phyloP scores from a whole-genome alignment of 2,888 invertebrate species.

The Salpingus planirostris region DNA sequence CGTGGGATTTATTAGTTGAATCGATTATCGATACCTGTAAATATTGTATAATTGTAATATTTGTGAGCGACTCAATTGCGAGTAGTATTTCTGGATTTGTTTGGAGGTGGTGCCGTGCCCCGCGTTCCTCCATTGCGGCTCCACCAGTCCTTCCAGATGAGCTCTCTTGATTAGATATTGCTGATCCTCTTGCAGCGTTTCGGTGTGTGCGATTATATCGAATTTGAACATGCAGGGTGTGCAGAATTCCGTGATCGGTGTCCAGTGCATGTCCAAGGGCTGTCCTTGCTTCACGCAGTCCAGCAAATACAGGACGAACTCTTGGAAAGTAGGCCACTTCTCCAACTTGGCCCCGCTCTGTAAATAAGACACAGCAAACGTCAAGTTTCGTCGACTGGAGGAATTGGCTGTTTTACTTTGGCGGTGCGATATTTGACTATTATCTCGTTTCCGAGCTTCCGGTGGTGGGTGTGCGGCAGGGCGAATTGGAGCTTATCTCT shows the following conservation, averaged over 20 bases:
- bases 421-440: constrained; percentile 61
- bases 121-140: constrained; percentile 76
- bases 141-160: constrained; percentile 63
- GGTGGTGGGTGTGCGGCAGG: constrained; percentile 72
- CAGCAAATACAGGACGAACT: constrained; percentile 70
- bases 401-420: no score
- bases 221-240: constrained; percentile 79
- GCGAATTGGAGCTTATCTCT: constrained; percentile 79
- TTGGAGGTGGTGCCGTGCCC: constrained; percentile 66
- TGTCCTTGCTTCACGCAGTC: constrained; percentile 58
- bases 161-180: constrained; percentile 71
- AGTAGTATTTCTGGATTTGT: constrained; percentile 65
- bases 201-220: constrained; percentile 73
- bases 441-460: constrained; percentile 69
- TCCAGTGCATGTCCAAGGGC: constrained; percentile 78
- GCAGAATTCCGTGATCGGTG: constrained; percentile 75
- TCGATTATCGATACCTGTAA: constrained; percentile 53
- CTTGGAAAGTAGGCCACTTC: constrained; percentile 68
- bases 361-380: not conserved
- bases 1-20: not conserved
- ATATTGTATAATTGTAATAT: constrained; percentile 69
- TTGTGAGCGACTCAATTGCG: constrained; percentile 64
- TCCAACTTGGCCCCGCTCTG: constrained; percentile 17
- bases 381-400: not conserved
- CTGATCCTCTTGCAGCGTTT: constrained; percentile 77